phyloP scores from a whole-genome alignment of 2,888 invertebrate genomes.

The Mimachlamys varia region DNA sequence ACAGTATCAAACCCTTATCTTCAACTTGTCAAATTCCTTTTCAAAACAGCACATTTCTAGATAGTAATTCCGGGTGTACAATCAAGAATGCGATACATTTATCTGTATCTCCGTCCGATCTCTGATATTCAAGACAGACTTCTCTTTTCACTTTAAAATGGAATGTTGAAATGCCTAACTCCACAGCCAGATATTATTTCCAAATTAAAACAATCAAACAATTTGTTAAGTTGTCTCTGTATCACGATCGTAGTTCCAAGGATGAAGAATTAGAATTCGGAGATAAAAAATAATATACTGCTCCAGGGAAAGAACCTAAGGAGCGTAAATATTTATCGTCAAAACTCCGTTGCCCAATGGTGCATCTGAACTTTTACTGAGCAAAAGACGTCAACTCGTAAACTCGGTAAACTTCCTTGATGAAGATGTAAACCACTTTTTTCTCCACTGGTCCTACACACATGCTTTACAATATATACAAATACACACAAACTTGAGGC shows the following conservation, averaged over 20 bases:
- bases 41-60: neutral
- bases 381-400: neutral
- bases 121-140: neutral
- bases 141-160: neutral
- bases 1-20: neutral
- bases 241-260: neutral
- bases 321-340: too few species aligned
- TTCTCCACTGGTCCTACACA: neutral
- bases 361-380: neutral
- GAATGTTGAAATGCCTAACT: neutral
- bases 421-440: neutral
- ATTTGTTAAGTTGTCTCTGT: neutral
- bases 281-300: neutral
- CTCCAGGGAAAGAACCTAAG: neutral
- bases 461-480: constrained; percentile 24
- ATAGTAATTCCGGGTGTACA: neutral
- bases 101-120: neutral
- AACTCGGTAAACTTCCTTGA: neutral
- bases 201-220: neutral
- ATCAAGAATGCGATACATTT: neutral
- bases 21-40: neutral
- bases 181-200: too few species aligned
- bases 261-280: neutral
- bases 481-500: neutral
- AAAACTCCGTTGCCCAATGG: neutral